Evolutionary conservation across 2,888 invertebrate species (phyloP), one percentile per base, ranked within the genome.

Genomic region (Drosophila stalkeri): DNA sequence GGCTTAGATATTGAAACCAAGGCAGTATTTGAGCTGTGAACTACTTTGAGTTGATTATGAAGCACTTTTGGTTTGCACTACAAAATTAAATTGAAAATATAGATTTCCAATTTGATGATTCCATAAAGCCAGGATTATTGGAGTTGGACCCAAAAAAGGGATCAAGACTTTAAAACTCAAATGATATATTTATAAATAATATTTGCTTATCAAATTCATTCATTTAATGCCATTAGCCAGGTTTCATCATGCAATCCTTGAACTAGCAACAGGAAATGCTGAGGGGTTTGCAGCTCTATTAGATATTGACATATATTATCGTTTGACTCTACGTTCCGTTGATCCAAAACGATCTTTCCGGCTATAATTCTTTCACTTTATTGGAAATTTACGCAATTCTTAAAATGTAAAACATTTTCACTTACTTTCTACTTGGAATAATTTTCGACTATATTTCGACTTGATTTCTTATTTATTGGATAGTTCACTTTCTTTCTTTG

Each of bases 361-460:
- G 68, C 69, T 83, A 78, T 64, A n/a, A 23, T 39, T n/a, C 35
- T n/a, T 54, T 16, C 11, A 9, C 9, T 54, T 77, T 76, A 66
- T 74, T 80, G 65, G 64, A 51, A 68, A 44, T 80, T 69, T 81
- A 72, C 69, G 79, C 75, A 84, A 73, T 65, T 85, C 88, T 85
- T 84, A 89, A 74, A 89, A 71, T 84, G 82, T 87, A 89, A 82
- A 89, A 84, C 80, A 89, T 80, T 54, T 75, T 69, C 64, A 82
- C 85, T 85, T 85, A 87, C 64, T 51, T 63, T 80, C 80, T 85
- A 87, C 69, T 55, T 62, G 77, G 63, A 55, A 64, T 82, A 61
- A 37, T 31, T 27, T 46, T 57, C 41, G 35, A 51, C 62, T 71
- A 69, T 20, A 41, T 18, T 51, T 51, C 49, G 49, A 51, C 49